Evolutionary conservation across 1,140 invertebrate species (phyloP).

Genomic region (Hyposmocoma kahamanoa): DNA sequence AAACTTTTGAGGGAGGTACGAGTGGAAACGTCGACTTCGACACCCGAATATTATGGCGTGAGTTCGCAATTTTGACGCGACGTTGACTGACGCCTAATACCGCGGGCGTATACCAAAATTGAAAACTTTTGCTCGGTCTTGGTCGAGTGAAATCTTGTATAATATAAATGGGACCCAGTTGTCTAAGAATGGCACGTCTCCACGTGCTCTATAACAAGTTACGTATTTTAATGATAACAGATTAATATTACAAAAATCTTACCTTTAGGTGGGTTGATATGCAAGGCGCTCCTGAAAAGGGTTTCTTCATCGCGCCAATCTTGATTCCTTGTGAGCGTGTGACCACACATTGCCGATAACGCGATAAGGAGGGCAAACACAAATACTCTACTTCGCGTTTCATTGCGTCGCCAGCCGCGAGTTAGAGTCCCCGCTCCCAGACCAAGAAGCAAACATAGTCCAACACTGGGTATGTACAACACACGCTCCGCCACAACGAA

Average conservation of each 20-base stretch:
- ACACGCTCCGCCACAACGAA: slow-evolving; percentile 97
- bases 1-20: slow-evolving; percentile 49
- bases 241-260: slow-evolving; percentile 40
- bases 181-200: too few relatives aligned
- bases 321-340: slow-evolving; percentile 87
- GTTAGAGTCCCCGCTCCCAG: slow-evolving; percentile 77
- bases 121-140: slow-evolving; percentile 17
- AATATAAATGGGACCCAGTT: too few relatives aligned
- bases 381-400: slow-evolving; percentile 65
- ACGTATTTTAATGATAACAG: too few relatives aligned
- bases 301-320: slow-evolving; percentile 96
- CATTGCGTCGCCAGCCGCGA: slow-evolving; percentile 62
- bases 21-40: slow-evolving; percentile 27
- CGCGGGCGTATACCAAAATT: slow-evolving; percentile 12
- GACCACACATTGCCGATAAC: slow-evolving; percentile 81
- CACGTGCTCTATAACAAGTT: too few relatives aligned
- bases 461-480: slow-evolving; percentile 96
- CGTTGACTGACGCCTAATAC: slow-evolving; percentile 22
- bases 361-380: slow-evolving; percentile 73
- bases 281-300: slow-evolving; percentile 91
- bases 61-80: slow-evolving; percentile 29
- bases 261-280: slow-evolving; percentile 99
- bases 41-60: slow-evolving; percentile 29
- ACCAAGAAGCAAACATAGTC: slow-evolving; percentile 92
- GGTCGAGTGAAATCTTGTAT: neutral